Conservation (phyloP, 2,888 invertebrate genomes). For the Hypolimnas misippus region DNA sequence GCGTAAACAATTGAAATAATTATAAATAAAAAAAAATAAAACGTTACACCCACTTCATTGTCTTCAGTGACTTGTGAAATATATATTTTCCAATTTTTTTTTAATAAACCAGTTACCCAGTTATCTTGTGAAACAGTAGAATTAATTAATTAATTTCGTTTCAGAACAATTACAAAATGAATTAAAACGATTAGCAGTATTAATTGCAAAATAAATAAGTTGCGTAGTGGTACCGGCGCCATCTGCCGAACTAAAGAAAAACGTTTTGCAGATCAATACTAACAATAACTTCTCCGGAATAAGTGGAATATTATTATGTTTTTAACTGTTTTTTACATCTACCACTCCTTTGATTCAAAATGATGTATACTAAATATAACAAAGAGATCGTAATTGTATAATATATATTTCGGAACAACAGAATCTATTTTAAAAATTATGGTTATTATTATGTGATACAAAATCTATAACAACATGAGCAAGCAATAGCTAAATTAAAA, state of each 20-base stretch:
- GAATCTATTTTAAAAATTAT: no score
- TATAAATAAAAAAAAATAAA: not conserved
- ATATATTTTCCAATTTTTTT: not conserved
- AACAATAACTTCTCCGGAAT: not conserved
- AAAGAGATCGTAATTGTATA: no score
- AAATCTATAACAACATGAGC: no score
- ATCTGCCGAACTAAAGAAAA: not conserved
- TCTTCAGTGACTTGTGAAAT: conserved; percentile 5
- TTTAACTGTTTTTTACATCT: no score
- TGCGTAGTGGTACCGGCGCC: not conserved
- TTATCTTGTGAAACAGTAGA: conserved; percentile 1
- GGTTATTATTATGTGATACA: no score
- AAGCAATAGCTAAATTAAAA: no score
- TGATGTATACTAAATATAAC: no score
- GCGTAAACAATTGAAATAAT: not conserved
- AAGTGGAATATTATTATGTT: no score
- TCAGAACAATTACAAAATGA: conserved; percentile 1
- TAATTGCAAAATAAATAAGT: not conserved
- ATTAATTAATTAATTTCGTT: conserved; percentile 2
- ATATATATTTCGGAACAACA: no score
- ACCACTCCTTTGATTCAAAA: no score
- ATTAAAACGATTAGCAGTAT: not conserved
- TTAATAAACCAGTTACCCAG: not conserved
- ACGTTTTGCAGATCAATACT: not conserved
- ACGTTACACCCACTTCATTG: not conserved